Evolutionary conservation across 2,797 vertebrate genomes (phyloP), one percentile per base, ranked within the genome.

Genomic region (Meda fulgida): DNA sequence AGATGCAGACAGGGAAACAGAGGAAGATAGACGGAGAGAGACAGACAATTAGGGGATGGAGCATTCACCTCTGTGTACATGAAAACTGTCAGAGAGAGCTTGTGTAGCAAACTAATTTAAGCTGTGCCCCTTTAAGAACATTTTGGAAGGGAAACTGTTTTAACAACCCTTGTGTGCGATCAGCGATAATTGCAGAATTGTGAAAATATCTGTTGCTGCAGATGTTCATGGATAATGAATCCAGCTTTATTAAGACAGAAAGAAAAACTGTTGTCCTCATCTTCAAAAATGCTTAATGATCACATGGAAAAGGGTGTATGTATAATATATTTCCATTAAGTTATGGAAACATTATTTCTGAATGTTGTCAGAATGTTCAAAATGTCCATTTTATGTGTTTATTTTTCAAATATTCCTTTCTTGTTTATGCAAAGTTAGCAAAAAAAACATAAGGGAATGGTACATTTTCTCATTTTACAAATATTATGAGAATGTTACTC

Each of bases 181-280:
- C 26, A 51, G 36, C 2, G 29, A 51, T 83, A 65, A 83, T 83
- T 83, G 21, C 26, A 81, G 21, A 51, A 40, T 36, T 75, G 75
- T 83, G 29, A 38, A 65, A 21, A 51, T 58, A 40, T 66, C 29
- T 29, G 21, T 70, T 31, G 19, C 69, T 34, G 48, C 66, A 81
- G 66, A 81, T 63, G 81, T 38, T 65, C 21, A 10, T 65, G 26
- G 21, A 38, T 75, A 65, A 83, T 75, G 71, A 65, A 83, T 83
- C 58, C 18, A 11, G 5, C 38, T 51, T 10, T 19, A 34, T 34
- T 48, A n/a, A 58, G 13, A 63, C 13, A 1, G 38, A 29, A 71
- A n/a, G 51, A 82, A 55, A 43, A 58, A 71, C n/a, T 18, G 73
- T 7, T 53, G 21, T 43, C 3, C 5, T 46, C 16, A 11, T 71